A percentile compares a stretch with the other conserved stretches of the same genome.
Evolutionary conservation across 1,140 invertebrate genomes (phyloP).

Genomic region (Homarus americanus): DNA sequence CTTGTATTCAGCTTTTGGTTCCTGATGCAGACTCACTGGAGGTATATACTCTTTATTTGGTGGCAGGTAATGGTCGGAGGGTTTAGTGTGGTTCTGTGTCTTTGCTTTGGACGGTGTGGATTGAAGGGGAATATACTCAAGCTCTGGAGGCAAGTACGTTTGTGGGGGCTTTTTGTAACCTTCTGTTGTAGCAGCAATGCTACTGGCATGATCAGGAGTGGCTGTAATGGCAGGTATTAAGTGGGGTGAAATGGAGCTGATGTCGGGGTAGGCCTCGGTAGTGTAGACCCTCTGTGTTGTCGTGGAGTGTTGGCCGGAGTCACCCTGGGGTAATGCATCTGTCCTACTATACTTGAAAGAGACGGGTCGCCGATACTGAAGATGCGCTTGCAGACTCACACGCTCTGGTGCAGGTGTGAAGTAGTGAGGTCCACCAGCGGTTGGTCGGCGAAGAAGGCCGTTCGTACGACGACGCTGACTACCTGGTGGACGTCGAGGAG

Average conservation of each 20-base stretch:
- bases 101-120: not conserved
- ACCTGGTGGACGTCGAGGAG: slow-evolving; percentile 47
- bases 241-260: not conserved
- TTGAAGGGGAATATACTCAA: slow-evolving; percentile 13
- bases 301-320: not conserved
- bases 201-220: not conserved
- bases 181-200: not conserved
- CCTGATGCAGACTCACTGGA: not conserved
- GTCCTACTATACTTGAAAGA: slow-evolving; percentile 70
- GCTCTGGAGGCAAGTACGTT: not conserved
- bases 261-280: slow-evolving; percentile 6
- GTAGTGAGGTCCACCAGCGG: slow-evolving; percentile 35
- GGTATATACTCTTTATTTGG: slow-evolving; percentile 32
- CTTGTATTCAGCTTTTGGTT: not conserved
- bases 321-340: not conserved
- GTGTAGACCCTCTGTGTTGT: not conserved
- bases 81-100: not conserved
- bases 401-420: slow-evolving; percentile 47
- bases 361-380: slow-evolving; percentile 68
- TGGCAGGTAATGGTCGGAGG: slow-evolving; percentile 15
- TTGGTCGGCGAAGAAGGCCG: slow-evolving; percentile 36
- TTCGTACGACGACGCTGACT: slow-evolving; percentile 34
- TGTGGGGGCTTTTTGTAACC: not conserved
- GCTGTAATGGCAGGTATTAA: not conserved
- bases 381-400: slow-evolving; percentile 52